Base-by-base conservation (phyloP, 2,113 vertebrate genomes). In the Mola mola region DNA sequence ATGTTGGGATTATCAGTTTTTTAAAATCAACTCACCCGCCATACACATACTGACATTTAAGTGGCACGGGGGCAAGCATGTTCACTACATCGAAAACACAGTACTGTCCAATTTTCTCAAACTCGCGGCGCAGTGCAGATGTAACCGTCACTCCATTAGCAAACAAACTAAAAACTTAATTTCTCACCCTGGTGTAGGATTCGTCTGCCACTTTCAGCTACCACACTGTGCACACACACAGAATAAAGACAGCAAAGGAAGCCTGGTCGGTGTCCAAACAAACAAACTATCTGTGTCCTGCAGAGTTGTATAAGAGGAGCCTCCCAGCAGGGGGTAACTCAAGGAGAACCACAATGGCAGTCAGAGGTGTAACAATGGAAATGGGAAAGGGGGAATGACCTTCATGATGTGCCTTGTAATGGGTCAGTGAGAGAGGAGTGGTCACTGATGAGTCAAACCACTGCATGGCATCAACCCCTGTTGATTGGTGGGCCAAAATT, bases 151-250 rank as follows among this genome's bases (percentile, higher is more conserved):
- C n/a, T 21, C 26, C 77, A 60, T 74, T 72, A 68, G 33, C 79
- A 72, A 64, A 62, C 62, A 51, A 71, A 78, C 61, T 44, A 57
- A 69, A 66, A 70, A 65, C 53, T 57, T 55, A n/a, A 73, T 25
- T 67, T 90, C 70, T 82, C 85, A 83, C 80, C 42, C 48, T 25
- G 58, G 78, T 87, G 87, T 43, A 56, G 79, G 31, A 36, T 82
- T 88, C 86, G 72, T 29, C 28, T 29, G 28, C 28, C 4, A 8
- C 28, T 8, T 29, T 4, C 5, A 29, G 5, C 28, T 4, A 8
- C 5, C 28, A 29, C 4, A 29, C 28, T 6, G n/a, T n/a, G n/a
- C 65, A 66, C 42, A 66, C 25, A 26, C 10, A 50, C 2, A 47
- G 33, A 28, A 74, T 52, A 19, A 62, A 63, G 52, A 34, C 37